Evolutionary conservation across 2,888 invertebrate genomes (phyloP), one percentile per base, ranked within the genome.

Genomic region (Mesoligia furuncula): DNA sequence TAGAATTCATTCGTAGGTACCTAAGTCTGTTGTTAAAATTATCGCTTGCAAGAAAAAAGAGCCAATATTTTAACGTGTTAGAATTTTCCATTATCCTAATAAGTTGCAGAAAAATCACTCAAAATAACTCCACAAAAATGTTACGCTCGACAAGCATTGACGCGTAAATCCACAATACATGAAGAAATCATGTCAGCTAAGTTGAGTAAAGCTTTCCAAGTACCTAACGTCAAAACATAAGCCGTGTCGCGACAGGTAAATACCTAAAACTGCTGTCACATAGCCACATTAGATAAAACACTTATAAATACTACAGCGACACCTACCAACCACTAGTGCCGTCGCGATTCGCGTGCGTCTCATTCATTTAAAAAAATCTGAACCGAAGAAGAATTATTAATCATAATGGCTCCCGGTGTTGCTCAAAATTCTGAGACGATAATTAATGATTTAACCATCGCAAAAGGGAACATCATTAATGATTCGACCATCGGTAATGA

Each of bases 371-470:
- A 81, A 75, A 76, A n/a, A 70, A 70, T 48, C 71, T 76, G 64
- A 57, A 80, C 73, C 65, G 68, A 67, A 69, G 64, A 76, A 83
- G 62, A 75, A 77, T 76, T 17, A 66, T 39, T 51, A 31, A 76
- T 71, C 57, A 92, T 86, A 87, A 96, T 96, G 96, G 94, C 96
- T 45, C 96, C 96, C 62, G 96, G 94, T 86, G 94, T 95, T 27
- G 88, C 92, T 59, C 93, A 95, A 84, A 94, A 92, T 83, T 85
- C 94, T 17, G 95, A 94, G 78, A 87, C 90, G 5, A 91, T 93
- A 42, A 90, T 94, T 61, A 91, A 90, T 77, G 90, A 90, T 20
- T 80, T 93, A 8, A 86, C 80, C 20, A 90, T 92, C 54, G 83
- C 85, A 8, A 86, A 90, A 8, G 88, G 24, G 15, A 31, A 48